Conservation (phyloP, 2,888 invertebrate species). For the Apamea sordens region DNA sequence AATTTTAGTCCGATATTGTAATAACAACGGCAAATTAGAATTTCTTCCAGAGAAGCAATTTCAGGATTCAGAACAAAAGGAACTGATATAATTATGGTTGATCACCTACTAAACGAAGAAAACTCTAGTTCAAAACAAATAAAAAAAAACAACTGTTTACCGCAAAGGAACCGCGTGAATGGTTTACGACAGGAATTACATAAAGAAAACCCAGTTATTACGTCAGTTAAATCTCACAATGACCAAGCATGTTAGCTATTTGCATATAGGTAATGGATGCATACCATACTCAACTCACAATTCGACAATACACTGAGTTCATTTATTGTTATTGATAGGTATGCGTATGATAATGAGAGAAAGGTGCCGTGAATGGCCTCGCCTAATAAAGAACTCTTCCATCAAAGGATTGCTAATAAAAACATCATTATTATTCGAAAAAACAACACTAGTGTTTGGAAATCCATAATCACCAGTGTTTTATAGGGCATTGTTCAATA, state of each 20-base stretch:
- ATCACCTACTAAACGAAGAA: background rate
- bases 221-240: constrained; percentile 21
- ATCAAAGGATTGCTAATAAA: constrained; percentile 10
- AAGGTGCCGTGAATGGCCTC: constrained; percentile 22
- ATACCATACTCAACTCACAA: constrained; percentile 7
- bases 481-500: constrained; percentile 12
- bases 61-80: background rate
- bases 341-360: constrained; percentile 43
- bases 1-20: background rate
- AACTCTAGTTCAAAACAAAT: background rate
- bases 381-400: background rate
- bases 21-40: background rate
- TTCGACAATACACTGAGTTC: constrained; percentile 14
- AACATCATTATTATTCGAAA: constrained; percentile 10
- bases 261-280: constrained; percentile 10
- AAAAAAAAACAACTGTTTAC: background rate
- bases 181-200: constrained; percentile 35
- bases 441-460: background rate
- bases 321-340: constrained; percentile 20
- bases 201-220: constrained; percentile 27
- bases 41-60: background rate
- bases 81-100: background rate
- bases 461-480: background rate
- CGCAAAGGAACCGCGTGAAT: constrained; percentile 7
- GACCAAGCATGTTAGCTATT: constrained; percentile 16